Evolutionary conservation across 2,113 vertebrate species (phyloP), one percentile per base, ranked within the genome.

Genomic region (Podiceps cristatus): DNA sequence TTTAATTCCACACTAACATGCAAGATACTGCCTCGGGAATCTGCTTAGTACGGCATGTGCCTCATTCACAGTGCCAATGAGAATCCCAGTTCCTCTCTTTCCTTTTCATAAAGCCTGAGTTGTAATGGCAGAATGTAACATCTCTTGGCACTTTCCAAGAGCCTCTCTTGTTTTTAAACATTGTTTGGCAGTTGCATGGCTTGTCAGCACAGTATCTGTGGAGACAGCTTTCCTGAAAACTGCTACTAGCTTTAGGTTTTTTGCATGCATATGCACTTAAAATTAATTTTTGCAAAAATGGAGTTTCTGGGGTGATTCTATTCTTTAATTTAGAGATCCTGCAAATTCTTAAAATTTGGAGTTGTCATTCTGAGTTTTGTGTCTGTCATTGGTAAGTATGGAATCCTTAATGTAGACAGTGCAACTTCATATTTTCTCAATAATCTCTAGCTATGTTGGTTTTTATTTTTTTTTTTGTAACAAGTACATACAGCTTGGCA

Each of bases 121-220:
- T 72, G 63, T 92, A 77, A 77, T 59, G 53, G 52, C 47, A 92
- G 79, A 79, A 63, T 52, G 4, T 91, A 96, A 59, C 68, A 88
- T 93, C 78, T 90, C 73, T 93, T 90, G 95, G 86, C 88, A 84
- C 68, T 95, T 85, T 59, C 18, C 88, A 86, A 78, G 88, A 92
- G 55, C 44, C 69, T 89, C 27, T 71, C 64, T 83, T 97, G 86
- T 96, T 96, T 97, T 92, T 83, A 96, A 97, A 96, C 88, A 90
- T 47, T 93, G 27, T 87, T 94, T 97, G 94, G 92, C 94, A 97
- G 72, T 95, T 90, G 56, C 90, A 88, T 96, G 94, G 86, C 92
- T 88, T 77, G 68, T 92, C 72, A 75, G 75, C 42, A 52, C 33
- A 60, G 91, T 89, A 91, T 92, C 88, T 95, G 76, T 96, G 76